Conservation (phyloP, 2,113 vertebrate genomes). For the Meles meles region DNA sequence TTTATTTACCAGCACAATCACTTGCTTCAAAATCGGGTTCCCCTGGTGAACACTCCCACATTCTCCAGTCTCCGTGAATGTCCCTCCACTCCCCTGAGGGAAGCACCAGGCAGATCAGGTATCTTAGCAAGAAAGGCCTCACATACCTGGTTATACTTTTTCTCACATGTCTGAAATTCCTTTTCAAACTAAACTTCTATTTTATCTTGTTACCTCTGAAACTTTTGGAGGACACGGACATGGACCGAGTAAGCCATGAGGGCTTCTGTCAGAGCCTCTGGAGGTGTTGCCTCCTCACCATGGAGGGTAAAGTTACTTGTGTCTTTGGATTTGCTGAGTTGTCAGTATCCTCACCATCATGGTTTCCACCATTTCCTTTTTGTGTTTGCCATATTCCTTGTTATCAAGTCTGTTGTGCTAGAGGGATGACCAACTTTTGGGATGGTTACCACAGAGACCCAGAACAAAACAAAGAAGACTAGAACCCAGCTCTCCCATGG, state of each 20-base stretch:
- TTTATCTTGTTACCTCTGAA: background rate
- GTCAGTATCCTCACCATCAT: background rate
- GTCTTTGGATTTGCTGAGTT: background rate
- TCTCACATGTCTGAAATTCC: background rate
- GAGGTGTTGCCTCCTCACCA: background rate
- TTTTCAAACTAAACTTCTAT: background rate
- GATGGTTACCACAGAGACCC: background rate
- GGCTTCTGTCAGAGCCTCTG: background rate
- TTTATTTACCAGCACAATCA: background rate
- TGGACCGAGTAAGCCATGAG: background rate
- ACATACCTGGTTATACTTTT: background rate
- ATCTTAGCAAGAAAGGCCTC: background rate
- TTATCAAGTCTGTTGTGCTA: background rate
- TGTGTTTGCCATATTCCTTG: background rate
- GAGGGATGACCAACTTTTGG: background rate
- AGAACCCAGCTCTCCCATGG: fast-evolving
- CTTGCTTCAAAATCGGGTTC: background rate
- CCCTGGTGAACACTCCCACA: background rate
- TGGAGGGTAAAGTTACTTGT: too few relatives aligned
- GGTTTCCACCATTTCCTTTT: background rate
- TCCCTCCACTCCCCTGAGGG: background rate
- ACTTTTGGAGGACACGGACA: background rate
- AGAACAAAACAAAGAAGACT: background rate
- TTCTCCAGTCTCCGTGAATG: background rate
- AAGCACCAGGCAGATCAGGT: fast-evolving